Percentiles rank a stretch among this genome's conserved stretches.
Evolutionary conservation across 2,888 invertebrate genomes (phyloP).

Genomic region (Aporophyla nigra): DNA sequence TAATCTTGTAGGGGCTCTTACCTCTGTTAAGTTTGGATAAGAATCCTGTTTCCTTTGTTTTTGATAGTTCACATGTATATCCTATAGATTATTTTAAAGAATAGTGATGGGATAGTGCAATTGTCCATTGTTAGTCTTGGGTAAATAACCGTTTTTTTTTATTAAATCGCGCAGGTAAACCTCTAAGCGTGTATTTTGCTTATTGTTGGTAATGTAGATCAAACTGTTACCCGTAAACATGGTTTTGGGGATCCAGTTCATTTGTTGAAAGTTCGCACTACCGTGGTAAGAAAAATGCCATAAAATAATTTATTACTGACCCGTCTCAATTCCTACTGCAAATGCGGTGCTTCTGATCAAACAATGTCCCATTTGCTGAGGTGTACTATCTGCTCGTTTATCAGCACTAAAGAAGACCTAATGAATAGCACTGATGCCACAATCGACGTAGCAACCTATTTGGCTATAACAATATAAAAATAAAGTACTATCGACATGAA

Average conservation of each 20-base stretch:
- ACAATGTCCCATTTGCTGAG: neutral
- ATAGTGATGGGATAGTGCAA: neutral
- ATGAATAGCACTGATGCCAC: neutral
- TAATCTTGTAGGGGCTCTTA: constrained; percentile 78
- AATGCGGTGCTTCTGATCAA: neutral
- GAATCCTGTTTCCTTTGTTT: constrained; percentile 66
- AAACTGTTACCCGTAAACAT: neutral
- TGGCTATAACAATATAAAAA: neutral
- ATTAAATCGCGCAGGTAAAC: neutral
- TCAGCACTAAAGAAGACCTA: neutral
- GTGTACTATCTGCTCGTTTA: neutral
- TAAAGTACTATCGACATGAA: neutral
- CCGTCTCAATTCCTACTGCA: fast-evolving
- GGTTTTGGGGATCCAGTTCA: neutral
- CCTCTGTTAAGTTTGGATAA: constrained; percentile 71
- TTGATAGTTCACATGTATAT: constrained; percentile 35
- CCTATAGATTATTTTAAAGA: constrained; percentile 2
- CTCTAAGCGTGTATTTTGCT: neutral
- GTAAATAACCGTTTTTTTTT: too few relatives aligned
- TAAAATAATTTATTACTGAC: neutral
- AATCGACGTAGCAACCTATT: neutral
- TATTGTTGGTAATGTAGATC: neutral
- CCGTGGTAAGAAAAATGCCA: neutral
- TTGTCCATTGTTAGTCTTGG: neutral
- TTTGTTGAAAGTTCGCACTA: neutral